phyloP scores from a whole-genome alignment of 2,113 vertebrate species.

The Chionis minor region DNA sequence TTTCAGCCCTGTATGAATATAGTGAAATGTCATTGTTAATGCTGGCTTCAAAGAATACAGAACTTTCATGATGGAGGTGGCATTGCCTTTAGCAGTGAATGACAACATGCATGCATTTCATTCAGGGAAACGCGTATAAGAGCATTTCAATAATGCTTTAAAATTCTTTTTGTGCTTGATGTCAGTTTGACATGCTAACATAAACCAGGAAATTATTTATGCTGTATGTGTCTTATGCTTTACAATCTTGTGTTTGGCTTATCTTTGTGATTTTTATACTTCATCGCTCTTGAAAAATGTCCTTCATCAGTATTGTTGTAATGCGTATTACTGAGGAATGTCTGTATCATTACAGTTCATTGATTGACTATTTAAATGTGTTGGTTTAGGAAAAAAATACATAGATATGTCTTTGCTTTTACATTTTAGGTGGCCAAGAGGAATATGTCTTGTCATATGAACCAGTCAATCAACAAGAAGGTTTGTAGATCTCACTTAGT shows the following conservation, averaged over 20 bases:
- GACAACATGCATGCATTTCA: neutral
- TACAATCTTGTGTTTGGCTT: neutral
- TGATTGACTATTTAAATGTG: neutral
- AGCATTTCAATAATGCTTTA: neutral
- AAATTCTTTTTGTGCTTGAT: neutral
- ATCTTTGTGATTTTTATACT: conserved; percentile 7
- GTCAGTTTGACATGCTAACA: neutral
- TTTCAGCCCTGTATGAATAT: neutral
- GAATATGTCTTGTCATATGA: conserved; percentile 96
- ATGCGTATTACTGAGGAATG: neutral
- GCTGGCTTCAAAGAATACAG: neutral
- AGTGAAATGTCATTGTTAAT: neutral
- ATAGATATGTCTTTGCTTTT: conserved; percentile 36
- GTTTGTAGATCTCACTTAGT: conserved; percentile 70
- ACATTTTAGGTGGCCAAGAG: conserved; percentile 89
- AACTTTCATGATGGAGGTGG: neutral
- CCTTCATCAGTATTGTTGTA: neutral
- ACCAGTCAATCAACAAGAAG: conserved; percentile 94
- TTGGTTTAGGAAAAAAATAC: neutral
- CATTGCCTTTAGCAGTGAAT: conserved; percentile 51
- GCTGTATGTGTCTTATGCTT: conserved; percentile 3
- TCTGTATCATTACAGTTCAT: neutral
- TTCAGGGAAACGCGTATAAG: neutral
- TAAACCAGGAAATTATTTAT: neutral
- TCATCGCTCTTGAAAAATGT: neutral